Evolutionary conservation across 2,113 vertebrate genomes (phyloP).

Genomic region (Cryptomyrus ogoouensis): DNA sequence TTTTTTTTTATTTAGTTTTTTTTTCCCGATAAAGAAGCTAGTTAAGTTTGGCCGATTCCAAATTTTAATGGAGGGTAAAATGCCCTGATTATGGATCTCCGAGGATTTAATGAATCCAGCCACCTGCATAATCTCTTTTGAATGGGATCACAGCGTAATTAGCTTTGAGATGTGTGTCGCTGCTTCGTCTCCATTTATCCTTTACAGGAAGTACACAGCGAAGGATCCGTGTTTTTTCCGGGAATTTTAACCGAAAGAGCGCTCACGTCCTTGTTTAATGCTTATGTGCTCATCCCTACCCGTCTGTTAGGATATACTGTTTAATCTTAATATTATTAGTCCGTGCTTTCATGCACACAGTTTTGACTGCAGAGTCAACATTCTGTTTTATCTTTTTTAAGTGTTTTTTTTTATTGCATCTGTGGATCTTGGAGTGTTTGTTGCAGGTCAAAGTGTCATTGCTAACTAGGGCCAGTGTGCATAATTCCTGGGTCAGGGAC

Average conservation of each 20-base stretch:
- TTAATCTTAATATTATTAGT: slow-evolving; percentile 11
- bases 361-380: neutral
- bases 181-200: neutral
- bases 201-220: neutral
- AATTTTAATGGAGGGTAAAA: slow-evolving; percentile 46
- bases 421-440: neutral
- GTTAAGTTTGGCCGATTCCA: slow-evolving; percentile 51
- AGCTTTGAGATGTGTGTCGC: neutral
- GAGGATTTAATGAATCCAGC: slow-evolving; percentile 11
- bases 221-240: neutral
- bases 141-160: neutral
- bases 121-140: slow-evolving; percentile 14
- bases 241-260: neutral
- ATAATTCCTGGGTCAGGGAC: neutral
- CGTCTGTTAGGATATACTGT: slow-evolving; percentile 3
- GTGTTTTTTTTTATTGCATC: neutral
- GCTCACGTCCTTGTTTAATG: neutral
- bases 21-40: slow-evolving; percentile 48
- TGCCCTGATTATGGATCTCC: neutral
- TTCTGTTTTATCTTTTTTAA: neutral
- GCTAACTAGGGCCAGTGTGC: neutral
- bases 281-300: neutral
- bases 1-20: slow-evolving; percentile 62
- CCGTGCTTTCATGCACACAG: neutral
- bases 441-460: neutral